Evolutionary conservation across 2,797 vertebrate genomes (phyloP).

Genomic region (Sebastes wilsoni): DNA sequence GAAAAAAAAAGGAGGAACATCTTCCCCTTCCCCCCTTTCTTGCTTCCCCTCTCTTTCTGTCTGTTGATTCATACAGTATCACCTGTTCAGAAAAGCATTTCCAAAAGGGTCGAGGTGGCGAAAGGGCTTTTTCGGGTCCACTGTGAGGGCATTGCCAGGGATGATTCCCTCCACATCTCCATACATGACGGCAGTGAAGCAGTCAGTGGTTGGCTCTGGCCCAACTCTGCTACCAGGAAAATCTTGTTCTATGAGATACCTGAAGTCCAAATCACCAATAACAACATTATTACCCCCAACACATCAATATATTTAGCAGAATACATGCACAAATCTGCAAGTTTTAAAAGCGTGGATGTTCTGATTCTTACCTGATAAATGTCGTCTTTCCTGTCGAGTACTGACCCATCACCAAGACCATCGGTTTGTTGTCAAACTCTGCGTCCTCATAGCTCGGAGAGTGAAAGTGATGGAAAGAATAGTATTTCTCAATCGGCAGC

Average conservation of each 20-base stretch:
- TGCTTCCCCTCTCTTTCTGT: not conserved
- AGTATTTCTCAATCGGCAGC: constrained; percentile 88
- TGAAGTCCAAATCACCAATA: constrained; percentile 23
- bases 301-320: not conserved
- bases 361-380: constrained; percentile 83
- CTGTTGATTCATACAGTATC: not conserved
- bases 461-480: constrained; percentile 88
- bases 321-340: not conserved
- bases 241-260: constrained; percentile 91
- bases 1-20: not conserved
- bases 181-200: constrained; percentile 91
- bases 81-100: constrained; percentile 92
- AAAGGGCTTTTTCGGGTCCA: constrained; percentile 91
- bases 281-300: not conserved
- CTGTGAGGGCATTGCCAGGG: constrained; percentile 89
- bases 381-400: constrained; percentile 93
- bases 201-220: constrained; percentile 92
- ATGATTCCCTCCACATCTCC: constrained; percentile 84
- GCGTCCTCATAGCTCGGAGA: constrained; percentile 88
- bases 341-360: not conserved
- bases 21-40: not conserved
- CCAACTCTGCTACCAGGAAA: constrained; percentile 90
- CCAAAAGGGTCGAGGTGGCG: constrained; percentile 91
- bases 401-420: constrained; percentile 91
- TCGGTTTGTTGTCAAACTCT: constrained; percentile 91